Evolutionary conservation across 2,888 invertebrate species (phyloP), one percentile per base, ranked within the genome.

Genomic region (Stegana nigrithorax): DNA sequence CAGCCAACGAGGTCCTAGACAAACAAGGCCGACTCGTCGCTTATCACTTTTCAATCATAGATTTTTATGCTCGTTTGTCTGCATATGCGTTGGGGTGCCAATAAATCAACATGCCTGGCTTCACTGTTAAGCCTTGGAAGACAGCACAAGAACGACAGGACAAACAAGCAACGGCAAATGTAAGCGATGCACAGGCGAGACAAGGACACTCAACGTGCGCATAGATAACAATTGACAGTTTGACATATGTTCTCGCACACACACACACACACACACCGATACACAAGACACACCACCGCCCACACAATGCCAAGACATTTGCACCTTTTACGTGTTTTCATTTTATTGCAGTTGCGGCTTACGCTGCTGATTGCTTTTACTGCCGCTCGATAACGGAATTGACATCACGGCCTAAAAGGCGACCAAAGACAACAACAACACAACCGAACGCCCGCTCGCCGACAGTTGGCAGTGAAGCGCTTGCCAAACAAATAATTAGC

Each of bases 31-130:
- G 25, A 14, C 47, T 23, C 21, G 56, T 64, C 62, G 73, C 75
- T 76, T 76, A 76, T 76, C 75, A 80, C 73, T 76, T 76, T 78
- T 75, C 75, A 76, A 76, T 76, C 75, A 78, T 80, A 80, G 75
- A 73, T 70, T 68, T 8, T 8, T 29, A 29, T 10, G 10, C 29
- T 45, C 45, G 21, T 10, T 14, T 14, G 14, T 36, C 10, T 14
- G 17, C 39, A 39, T 10, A 39, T 2, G 17, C 10, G 10, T 10
- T 29, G 29, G 14, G n/a, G 39, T 26, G 64, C 53, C 67, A 76
- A 80, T 75, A 75, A 75, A 75, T 80, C 75, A 75, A 78, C 68
- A 78, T 65, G 66, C 67, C 67, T n/a, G n/a, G 32, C 36, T 17
- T 51, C 26, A 23, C 25, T 69, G 70, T 70, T 78, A 75, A 75